These are phyloP conservation scores for Myripristis jacobus DNA, from an alignment of 2,797 vertebrate genomes.

Conservation along the genomic window DNA sequence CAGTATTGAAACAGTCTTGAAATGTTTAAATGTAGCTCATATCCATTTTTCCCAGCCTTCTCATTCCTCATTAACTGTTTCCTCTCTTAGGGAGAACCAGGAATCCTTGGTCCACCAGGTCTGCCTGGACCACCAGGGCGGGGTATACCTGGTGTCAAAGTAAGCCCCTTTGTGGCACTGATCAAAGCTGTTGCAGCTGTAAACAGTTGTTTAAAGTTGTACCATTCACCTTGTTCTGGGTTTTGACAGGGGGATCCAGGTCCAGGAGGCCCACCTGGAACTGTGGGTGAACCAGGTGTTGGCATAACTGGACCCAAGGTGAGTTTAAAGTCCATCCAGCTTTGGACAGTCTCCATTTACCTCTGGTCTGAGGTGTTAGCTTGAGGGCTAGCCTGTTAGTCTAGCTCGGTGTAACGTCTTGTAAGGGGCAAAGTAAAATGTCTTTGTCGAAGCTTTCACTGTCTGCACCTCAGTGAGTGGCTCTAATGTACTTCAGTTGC, in stretches of 20 bases:
- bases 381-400: too few relatives aligned
- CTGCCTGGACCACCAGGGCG: constrained; percentile 77
- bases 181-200: neutral
- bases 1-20: too few relatives aligned
- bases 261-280: constrained; percentile 79
- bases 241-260: constrained; percentile 86
- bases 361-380: too few relatives aligned
- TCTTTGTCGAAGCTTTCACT: too few relatives aligned
- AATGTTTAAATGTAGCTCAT: too few relatives aligned
- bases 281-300: constrained; percentile 82
- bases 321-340: constrained; percentile 16
- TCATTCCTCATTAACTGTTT: constrained; percentile 2
- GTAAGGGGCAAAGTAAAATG: too few relatives aligned
- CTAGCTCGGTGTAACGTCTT: too few relatives aligned
- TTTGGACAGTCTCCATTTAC: neutral
- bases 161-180: constrained; percentile 53
- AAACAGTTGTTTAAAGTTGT: neutral
- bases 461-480: too few relatives aligned
- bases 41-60: too few relatives aligned
- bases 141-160: constrained; percentile 88
- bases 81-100: constrained; percentile 78
- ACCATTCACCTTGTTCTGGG: constrained; percentile 5
- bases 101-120: constrained; percentile 82
- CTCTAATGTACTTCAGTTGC: too few relatives aligned
- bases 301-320: constrained; percentile 87